Percentiles rank a stretch among this genome's conserved stretches.
phyloP scores from a whole-genome alignment of 2,888 invertebrate species.

The Glaucopsyche alexis region DNA sequence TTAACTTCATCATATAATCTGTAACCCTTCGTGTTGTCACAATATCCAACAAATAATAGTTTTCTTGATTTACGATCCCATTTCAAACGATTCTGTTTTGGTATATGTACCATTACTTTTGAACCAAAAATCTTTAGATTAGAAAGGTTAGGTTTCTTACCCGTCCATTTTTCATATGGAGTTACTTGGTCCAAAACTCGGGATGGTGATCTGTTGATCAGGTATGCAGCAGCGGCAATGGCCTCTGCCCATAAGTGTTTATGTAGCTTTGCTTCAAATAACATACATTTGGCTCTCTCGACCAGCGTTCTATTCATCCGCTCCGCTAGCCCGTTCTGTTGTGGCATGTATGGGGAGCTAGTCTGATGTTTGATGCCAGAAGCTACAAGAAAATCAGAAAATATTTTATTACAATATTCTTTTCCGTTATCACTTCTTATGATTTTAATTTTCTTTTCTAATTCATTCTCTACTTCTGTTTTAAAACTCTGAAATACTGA shows the following conservation, averaged over 20 bases:
- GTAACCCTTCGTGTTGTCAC: slow-evolving; percentile 39
- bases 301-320: no score
- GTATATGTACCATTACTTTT: slow-evolving; percentile 48
- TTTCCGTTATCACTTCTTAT: neutral
- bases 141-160: slow-evolving; percentile 45
- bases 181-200: slow-evolving; percentile 38
- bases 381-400: neutral
- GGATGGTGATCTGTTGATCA: slow-evolving; percentile 36
- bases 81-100: no score
- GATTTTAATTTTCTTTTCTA: no score
- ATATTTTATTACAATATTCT: neutral
- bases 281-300: slow-evolving; percentile 36
- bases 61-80: slow-evolving; percentile 47
- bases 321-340: neutral
- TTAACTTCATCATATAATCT: slow-evolving; percentile 34
- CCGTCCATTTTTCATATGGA: slow-evolving; percentile 47
- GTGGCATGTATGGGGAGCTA: neutral
- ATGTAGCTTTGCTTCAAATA: slow-evolving; percentile 32
- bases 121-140: slow-evolving; percentile 52
- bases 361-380: neutral
- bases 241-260: slow-evolving; percentile 49
- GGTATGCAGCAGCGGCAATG: slow-evolving; percentile 36
- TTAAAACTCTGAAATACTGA: neutral
- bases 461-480: neutral
- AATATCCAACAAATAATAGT: slow-evolving; percentile 49